phyloP scores from a whole-genome alignment of 2,113 vertebrate genomes.

The Gallinago undulata region DNA sequence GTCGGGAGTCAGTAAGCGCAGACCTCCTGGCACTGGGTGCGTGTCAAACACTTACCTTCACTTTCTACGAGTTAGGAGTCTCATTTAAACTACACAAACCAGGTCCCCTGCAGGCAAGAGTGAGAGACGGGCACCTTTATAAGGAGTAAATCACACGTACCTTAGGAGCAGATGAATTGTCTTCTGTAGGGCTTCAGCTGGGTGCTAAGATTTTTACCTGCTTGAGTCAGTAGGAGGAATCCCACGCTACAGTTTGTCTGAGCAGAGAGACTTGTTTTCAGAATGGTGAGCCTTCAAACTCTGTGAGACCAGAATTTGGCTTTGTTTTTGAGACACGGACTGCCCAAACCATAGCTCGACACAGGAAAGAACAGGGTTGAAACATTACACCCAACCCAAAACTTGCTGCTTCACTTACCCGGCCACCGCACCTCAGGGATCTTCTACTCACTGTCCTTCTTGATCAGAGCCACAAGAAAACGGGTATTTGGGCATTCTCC shows the following conservation, averaged over 20 bases:
- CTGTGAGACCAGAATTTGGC: neutral
- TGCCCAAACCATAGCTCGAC: neutral
- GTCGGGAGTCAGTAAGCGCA: neutral
- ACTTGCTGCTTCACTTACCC: neutral
- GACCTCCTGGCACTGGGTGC: fast-evolving
- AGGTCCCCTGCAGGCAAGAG: neutral
- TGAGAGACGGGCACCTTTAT: neutral
- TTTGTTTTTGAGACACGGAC: neutral
- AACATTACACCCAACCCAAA: neutral
- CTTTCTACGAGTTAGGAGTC: fast-evolving
- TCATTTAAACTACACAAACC: neutral
- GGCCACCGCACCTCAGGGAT: neutral
- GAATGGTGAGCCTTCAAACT: neutral
- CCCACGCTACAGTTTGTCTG: neutral
- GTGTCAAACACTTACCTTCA: neutral
- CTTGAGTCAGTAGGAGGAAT: neutral
- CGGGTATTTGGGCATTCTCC: neutral
- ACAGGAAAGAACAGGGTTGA: neutral
- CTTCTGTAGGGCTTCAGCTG: neutral
- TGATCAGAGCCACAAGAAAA: neutral
- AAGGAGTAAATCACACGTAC: neutral
- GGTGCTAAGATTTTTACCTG: neutral
- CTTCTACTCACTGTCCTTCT: neutral
- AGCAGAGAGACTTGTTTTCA: neutral
- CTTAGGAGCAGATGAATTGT: neutral